Evolutionary conservation across 2,797 vertebrate genomes (phyloP).

Genomic region (Anableps anableps): DNA sequence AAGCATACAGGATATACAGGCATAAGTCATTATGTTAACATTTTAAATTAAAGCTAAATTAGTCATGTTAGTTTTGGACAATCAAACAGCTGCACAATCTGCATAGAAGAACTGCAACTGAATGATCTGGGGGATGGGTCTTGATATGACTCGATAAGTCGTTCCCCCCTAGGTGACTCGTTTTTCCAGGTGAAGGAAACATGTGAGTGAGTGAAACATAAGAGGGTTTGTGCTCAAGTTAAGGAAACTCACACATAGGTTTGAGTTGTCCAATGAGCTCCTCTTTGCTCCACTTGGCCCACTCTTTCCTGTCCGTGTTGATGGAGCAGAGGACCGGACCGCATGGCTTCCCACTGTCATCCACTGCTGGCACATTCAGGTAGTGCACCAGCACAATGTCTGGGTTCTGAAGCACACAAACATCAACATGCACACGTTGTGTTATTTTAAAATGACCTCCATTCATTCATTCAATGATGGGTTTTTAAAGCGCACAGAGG

Average conservation of each 20-base stretch:
- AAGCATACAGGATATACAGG: not conserved
- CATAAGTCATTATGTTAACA: not conserved
- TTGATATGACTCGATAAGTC: slow-evolving; percentile 13
- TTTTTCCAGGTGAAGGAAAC: slow-evolving; percentile 32
- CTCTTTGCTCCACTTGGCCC: slow-evolving; percentile 99
- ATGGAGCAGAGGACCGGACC: slow-evolving; percentile 97
- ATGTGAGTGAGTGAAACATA: slow-evolving; percentile 33
- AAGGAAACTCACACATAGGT: slow-evolving; percentile 92
- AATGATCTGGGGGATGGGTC: not conserved
- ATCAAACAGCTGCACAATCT: not conserved
- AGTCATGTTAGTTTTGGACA: not conserved
- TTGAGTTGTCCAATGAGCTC: slow-evolving; percentile 98
- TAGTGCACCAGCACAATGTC: slow-evolving; percentile 99
- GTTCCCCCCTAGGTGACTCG: slow-evolving; percentile 45
- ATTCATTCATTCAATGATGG: slow-evolving; percentile 35
- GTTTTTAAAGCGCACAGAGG: slow-evolving; percentile 11
- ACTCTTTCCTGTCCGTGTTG: slow-evolving; percentile 98
- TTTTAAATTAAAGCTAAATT: not conserved
- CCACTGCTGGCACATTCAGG: slow-evolving; percentile 97
- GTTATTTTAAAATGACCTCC: slow-evolving; percentile 30
- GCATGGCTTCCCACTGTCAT: slow-evolving; percentile 96
- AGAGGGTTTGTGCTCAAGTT: slow-evolving; percentile 30
- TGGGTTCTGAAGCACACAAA: slow-evolving; percentile 85
- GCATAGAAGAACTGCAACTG: not conserved
- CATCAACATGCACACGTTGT: slow-evolving; percentile 27